Percentiles rank a stretch among this genome's conserved stretches.
phyloP scores from a whole-genome alignment of 2,797 vertebrate species.

The Sebastes taczanowskii region DNA sequence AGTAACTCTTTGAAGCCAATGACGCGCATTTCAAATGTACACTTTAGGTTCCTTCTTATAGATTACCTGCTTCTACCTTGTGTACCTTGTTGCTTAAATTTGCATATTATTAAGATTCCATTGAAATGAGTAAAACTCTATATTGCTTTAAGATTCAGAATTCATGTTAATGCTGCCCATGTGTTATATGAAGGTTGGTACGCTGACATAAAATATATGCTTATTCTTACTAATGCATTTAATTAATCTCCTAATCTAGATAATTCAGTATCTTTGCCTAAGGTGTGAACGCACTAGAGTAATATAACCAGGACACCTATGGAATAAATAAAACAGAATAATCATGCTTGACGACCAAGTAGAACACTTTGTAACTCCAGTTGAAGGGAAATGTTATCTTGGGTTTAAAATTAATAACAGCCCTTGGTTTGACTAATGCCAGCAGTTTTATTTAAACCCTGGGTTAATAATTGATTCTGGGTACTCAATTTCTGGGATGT shows the following conservation, averaged over 20 bases:
- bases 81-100: neutral
- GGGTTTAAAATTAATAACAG: neutral
- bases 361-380: neutral
- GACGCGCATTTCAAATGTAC: neutral
- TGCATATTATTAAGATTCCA: neutral
- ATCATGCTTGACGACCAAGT: neutral
- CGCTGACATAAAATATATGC: slow-evolving; percentile 25
- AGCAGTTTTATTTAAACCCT: neutral
- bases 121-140: neutral
- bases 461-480: neutral
- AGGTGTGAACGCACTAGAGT: neutral
- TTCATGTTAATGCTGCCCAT: neutral
- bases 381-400: neutral
- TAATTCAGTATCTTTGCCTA: neutral
- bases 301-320: neutral
- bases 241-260: slow-evolving; percentile 21
- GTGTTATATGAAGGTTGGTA: neutral
- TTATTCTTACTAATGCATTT: slow-evolving; percentile 26
- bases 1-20: neutral
- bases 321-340: neutral
- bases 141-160: neutral
- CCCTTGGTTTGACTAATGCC: neutral
- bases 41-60: neutral
- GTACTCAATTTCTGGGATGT: neutral
- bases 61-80: neutral